Evolutionary conservation across 2,888 invertebrate genomes (phyloP).

Genomic region (Leptarthrus brevirostris): DNA sequence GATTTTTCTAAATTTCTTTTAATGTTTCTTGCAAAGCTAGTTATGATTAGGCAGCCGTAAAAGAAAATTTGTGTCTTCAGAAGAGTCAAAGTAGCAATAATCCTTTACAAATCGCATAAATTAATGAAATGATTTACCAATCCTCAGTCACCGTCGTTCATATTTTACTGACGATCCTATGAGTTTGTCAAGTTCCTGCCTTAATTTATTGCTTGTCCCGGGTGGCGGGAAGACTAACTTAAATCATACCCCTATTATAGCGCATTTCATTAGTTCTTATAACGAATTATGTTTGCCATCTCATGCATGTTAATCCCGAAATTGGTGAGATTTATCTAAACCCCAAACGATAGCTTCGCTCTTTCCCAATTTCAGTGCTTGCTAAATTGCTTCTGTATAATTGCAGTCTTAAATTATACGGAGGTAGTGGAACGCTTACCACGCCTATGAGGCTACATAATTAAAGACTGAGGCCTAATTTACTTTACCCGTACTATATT

Average conservation of each 20-base stretch:
- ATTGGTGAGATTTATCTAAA: conserved; percentile 43
- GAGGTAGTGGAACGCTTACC: conserved; percentile 33
- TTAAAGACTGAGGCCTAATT: conserved; percentile 41
- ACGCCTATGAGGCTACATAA: conserved; percentile 40
- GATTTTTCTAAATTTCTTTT: no score
- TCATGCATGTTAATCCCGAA: conserved; percentile 45
- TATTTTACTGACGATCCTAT: no score
- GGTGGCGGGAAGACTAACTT: background rate
- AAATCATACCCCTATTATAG: conserved; percentile 7
- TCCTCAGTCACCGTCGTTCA: no score
- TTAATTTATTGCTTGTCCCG: conserved; percentile 4
- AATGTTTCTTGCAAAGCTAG: no score
- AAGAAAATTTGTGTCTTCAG: no score
- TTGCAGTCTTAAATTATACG: conserved; percentile 44
- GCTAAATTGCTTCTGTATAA: conserved; percentile 37
- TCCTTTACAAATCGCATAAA: no score
- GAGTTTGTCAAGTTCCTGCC: background rate
- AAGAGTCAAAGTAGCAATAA: no score
- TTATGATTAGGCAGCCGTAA: no score
- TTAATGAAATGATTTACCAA: no score
- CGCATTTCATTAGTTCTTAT: conserved; percentile 44
- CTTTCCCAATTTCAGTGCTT: conserved; percentile 29
- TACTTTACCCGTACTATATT: conserved; percentile 14
- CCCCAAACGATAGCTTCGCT: conserved; percentile 3
- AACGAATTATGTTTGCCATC: conserved; percentile 39